These are phyloP conservation scores for Dolomedes plantarius DNA, from an alignment of 2,888 invertebrate genomes.

Conservation along the genomic window DNA sequence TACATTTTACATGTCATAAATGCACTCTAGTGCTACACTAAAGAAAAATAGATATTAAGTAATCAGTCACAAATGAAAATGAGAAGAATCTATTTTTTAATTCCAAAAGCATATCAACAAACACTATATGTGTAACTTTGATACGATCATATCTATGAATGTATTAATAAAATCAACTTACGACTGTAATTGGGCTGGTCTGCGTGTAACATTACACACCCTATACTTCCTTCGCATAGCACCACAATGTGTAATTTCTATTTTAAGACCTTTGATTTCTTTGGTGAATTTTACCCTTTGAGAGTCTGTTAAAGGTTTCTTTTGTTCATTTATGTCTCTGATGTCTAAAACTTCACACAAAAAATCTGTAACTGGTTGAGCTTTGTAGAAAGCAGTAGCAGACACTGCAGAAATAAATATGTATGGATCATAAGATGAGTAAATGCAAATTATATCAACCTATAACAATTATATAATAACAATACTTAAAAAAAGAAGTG, in stretches of 20 bases:
- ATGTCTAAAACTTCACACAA: slow-evolving; percentile 99
- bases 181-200: slow-evolving; percentile 99
- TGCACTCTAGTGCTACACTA: no score
- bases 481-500: no score
- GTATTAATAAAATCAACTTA: slow-evolving; percentile 82
- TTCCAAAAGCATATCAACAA: no score
- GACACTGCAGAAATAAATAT: slow-evolving; percentile 81
- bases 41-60: no score
- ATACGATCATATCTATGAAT: no score
- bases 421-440: no score
- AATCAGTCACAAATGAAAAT: no score
- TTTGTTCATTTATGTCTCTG: slow-evolving; percentile 94
- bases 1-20: no score
- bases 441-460: no score
- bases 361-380: slow-evolving; percentile 99
- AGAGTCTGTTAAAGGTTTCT: slow-evolving; percentile 97
- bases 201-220: slow-evolving; percentile 98
- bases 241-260: slow-evolving; percentile 99
- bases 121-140: no score
- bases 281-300: slow-evolving; percentile 99
- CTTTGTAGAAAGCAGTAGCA: slow-evolving; percentile 99
- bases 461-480: no score
- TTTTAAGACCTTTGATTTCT: slow-evolving; percentile 99
- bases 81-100: no score
- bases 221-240: slow-evolving; percentile 99